A percentile compares a stretch with the other conserved stretches of the same genome.
Evolutionary conservation across 2,888 invertebrate species (phyloP).

Genomic region (Fabriciana adippe): DNA sequence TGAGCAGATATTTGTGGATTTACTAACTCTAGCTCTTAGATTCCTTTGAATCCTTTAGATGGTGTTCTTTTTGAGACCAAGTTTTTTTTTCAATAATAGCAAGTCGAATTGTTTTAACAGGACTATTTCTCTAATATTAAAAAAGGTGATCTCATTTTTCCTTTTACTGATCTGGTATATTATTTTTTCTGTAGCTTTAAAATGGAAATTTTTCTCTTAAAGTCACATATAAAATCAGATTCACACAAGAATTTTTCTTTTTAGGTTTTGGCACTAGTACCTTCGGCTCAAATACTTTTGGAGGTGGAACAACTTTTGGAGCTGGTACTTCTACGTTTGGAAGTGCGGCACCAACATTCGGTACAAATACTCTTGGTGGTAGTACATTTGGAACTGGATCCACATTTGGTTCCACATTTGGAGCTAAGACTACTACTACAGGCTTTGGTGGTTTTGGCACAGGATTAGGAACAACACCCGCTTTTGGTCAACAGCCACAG

Average conservation of each 20-base stretch:
- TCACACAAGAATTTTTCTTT: slow-evolving; percentile 23
- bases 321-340: slow-evolving; percentile 60
- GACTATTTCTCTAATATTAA: no score
- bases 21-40: no score
- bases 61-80: no score
- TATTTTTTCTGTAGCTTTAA: no score
- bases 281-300: slow-evolving; percentile 58
- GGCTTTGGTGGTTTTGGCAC: slow-evolving; percentile 77
- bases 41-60: no score
- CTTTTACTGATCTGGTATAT: no score
- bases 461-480: slow-evolving; percentile 62
- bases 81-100: no score
- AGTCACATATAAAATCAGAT: no score
- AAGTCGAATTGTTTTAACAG: no score
- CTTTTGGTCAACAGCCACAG: slow-evolving; percentile 74
- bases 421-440: slow-evolving; percentile 64
- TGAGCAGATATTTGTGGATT: no score
- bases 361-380: slow-evolving; percentile 63
- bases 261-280: slow-evolving; percentile 61
- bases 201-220: no score
- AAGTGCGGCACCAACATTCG: slow-evolving; percentile 56
- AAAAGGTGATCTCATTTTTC: no score
- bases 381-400: slow-evolving; percentile 62
- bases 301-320: slow-evolving; percentile 58
- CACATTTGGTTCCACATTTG: slow-evolving; percentile 74